These are phyloP conservation scores for Aphaenogaster rudis DNA, from an alignment of 1,140 invertebrate species.

Conservation along the genomic window DNA sequence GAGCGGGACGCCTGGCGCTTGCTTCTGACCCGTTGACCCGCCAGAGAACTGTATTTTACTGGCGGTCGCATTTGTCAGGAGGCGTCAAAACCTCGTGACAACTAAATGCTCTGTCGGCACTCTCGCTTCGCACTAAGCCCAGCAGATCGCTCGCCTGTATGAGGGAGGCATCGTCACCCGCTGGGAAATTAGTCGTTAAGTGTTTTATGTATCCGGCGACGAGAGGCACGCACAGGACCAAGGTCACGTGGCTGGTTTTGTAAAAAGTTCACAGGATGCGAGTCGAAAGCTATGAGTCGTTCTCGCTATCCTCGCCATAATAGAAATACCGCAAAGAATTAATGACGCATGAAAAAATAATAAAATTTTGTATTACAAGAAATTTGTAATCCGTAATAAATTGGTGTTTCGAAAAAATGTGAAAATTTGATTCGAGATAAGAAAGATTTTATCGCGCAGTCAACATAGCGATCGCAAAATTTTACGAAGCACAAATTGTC, in stretches of 20 bases:
- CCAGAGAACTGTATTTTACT: conserved; percentile 41
- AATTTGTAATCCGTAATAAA: neutral
- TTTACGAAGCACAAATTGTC: neutral
- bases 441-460: neutral
- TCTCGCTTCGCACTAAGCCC: conserved; percentile 57
- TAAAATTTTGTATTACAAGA: neutral
- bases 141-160: conserved; percentile 14
- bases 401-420: neutral
- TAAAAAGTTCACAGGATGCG: conserved; percentile 1
- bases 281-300: neutral
- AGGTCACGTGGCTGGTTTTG: conserved; percentile 68
- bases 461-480: neutral
- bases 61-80: conserved; percentile 73
- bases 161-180: conserved; percentile 58
- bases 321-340: neutral
- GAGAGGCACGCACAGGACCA: conserved; percentile 55
- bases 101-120: conserved; percentile 61
- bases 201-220: conserved; percentile 82
- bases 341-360: neutral
- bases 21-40: conserved; percentile 71
- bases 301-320: neutral
- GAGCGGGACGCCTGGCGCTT: conserved; percentile 77
- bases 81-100: conserved; percentile 77
- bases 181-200: conserved; percentile 80
- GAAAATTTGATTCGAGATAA: conserved; percentile 10